phyloP scores from a whole-genome alignment of 2,888 invertebrate genomes.

The Lagria hirta region DNA sequence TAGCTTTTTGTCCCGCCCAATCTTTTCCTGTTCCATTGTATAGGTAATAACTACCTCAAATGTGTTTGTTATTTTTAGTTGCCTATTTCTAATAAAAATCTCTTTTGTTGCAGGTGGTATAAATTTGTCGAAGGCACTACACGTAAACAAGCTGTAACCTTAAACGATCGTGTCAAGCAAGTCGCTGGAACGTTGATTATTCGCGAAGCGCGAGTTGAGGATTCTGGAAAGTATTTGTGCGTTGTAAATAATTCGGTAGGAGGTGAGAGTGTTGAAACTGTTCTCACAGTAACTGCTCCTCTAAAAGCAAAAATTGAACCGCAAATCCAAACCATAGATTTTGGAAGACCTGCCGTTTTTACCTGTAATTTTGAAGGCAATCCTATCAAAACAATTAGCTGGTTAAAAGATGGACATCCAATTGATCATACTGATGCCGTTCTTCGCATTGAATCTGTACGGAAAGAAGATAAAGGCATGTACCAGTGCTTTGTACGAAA shows the following conservation, averaged over 20 bases:
- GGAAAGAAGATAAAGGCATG: constrained; percentile 95
- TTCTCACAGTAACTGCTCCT: constrained; percentile 89
- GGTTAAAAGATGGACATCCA: constrained; percentile 90
- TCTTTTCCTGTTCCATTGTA: constrained; percentile 72
- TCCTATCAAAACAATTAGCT: constrained; percentile 86
- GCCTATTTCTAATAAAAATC: too few species aligned
- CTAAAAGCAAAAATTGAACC: constrained; percentile 87
- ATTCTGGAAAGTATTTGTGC: constrained; percentile 92
- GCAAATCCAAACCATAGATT: constrained; percentile 84
- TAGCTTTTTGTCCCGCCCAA: constrained; percentile 73
- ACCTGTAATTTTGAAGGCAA: constrained; percentile 90
- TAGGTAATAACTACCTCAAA: constrained; percentile 60
- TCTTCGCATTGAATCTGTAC: constrained; percentile 83
- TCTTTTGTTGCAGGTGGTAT: constrained; percentile 82
- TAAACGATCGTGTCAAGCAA: constrained; percentile 88
- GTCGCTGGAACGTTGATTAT: constrained; percentile 93
- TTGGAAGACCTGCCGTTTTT: constrained; percentile 88
- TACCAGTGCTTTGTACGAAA: constrained; percentile 94
- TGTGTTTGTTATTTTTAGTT: constrained; percentile 5
- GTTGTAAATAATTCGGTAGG: constrained; percentile 95
- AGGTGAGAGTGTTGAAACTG: constrained; percentile 89
- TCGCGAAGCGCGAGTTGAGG: constrained; percentile 85
- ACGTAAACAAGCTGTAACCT: constrained; percentile 83
- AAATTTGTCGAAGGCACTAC: constrained; percentile 88
- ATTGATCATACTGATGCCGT: constrained; percentile 81